phyloP scores from a whole-genome alignment of 2,797 vertebrate species.

The Muscicapa comitata region DNA sequence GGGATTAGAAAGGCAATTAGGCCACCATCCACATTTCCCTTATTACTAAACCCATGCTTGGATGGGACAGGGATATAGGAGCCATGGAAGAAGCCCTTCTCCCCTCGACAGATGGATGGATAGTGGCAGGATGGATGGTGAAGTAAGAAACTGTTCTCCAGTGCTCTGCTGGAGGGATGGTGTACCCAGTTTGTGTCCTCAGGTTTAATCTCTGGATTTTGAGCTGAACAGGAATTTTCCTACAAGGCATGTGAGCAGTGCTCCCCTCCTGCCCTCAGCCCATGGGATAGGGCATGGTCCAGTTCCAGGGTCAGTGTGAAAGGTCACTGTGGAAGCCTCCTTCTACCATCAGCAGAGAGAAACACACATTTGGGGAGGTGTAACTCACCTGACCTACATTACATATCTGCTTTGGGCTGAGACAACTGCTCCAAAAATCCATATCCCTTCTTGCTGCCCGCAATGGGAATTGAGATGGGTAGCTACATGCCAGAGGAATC shows the following conservation, averaged over 20 bases:
- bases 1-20: neutral
- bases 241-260: neutral
- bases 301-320: neutral
- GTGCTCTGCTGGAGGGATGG: neutral
- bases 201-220: neutral
- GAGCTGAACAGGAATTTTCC: neutral
- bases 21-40: neutral
- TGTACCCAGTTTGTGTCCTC: neutral
- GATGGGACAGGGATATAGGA: neutral
- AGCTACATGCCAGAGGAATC: neutral
- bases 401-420: neutral
- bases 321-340: neutral
- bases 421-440: neutral
- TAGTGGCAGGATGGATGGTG: neutral
- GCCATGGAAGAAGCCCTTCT: neutral
- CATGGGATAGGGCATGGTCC: neutral
- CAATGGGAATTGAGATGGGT: neutral
- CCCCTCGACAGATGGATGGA: accelerated
- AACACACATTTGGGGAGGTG: neutral
- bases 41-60: accelerated
- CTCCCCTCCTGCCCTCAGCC: neutral
- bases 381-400: neutral
- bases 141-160: neutral
- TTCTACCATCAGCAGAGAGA: neutral
- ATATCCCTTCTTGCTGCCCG: neutral